These are phyloP conservation scores for Chrysocyon brachyurus DNA, from an alignment of 2,797 vertebrate species.

Conservation along the genomic window DNA sequence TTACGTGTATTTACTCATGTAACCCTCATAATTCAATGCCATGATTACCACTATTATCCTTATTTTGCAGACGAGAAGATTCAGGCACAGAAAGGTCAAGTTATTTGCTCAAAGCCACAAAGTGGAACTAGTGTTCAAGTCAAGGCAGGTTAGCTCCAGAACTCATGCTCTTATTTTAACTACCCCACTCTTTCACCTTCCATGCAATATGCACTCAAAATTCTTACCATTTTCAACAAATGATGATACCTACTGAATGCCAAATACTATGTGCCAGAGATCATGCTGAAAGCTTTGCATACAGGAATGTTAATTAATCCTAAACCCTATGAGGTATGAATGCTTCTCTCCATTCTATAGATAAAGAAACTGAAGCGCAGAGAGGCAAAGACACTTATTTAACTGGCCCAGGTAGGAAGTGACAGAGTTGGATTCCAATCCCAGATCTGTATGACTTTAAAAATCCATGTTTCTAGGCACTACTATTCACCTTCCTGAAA, in stretches of 20 bases:
- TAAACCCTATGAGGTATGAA: background rate
- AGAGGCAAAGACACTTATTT: conserved; percentile 14
- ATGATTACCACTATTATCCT: background rate
- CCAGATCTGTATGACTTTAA: background rate
- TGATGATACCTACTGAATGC: background rate
- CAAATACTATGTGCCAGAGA: background rate
- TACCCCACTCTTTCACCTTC: background rate
- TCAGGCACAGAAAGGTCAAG: background rate
- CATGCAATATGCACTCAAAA: background rate
- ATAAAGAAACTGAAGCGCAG: conserved; percentile 48
- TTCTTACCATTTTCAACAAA: background rate
- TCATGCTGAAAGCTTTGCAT: background rate
- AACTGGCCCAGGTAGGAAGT: background rate
- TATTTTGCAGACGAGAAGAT: background rate
- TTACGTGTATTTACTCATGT: background rate
- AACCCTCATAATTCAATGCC: background rate
- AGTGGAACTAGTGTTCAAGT: background rate
- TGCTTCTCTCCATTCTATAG: background rate
- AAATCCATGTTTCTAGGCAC: background rate
- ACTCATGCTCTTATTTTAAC: background rate
- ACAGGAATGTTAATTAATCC: background rate
- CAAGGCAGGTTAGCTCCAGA: background rate
- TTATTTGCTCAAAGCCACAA: conserved; percentile 49
- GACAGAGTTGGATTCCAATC: background rate
- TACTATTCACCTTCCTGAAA: conserved; percentile 10